Evolutionary conservation across 2,113 vertebrate genomes (phyloP).

Genomic region (Chiloscyllium plagiosum): DNA sequence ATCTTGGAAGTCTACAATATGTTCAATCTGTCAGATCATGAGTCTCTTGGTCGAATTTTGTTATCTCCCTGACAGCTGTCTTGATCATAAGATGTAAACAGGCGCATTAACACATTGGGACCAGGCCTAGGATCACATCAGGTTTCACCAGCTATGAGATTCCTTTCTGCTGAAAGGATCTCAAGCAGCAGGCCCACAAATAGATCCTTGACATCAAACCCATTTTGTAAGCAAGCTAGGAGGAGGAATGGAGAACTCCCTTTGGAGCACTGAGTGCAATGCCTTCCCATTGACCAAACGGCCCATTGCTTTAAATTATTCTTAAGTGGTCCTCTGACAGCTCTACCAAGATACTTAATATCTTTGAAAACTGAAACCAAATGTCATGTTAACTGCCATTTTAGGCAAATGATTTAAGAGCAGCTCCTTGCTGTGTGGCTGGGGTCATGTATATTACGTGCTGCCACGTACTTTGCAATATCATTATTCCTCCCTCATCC

Average conservation of each 20-base stretch:
- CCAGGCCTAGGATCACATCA: background rate
- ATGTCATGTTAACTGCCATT: conserved; percentile 24
- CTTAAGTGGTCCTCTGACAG: conserved; percentile 18
- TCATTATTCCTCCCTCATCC: background rate
- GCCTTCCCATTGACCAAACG: background rate
- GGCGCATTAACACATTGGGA: background rate
- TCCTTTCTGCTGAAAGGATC: conserved; percentile 14
- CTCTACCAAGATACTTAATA: conserved; percentile 27
- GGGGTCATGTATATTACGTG: background rate
- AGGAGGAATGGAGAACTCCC: background rate
- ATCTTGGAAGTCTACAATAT: background rate
- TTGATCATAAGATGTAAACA: background rate
- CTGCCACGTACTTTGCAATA: background rate
- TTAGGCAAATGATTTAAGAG: conserved; percentile 29
- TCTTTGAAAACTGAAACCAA: conserved; percentile 34
- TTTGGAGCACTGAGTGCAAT: background rate
- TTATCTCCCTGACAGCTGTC: background rate
- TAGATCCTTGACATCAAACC: conserved; percentile 16
- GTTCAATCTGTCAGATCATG: background rate
- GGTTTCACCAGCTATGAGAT: background rate
- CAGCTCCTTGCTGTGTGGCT: background rate
- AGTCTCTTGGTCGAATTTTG: background rate
- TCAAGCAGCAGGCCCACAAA: background rate
- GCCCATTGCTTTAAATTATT: conserved; percentile 12
- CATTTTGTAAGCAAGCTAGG: background rate